These are phyloP conservation scores for Brienomyrus brachyistius DNA, from an alignment of 2,113 vertebrate species.

Conservation along the genomic window DNA sequence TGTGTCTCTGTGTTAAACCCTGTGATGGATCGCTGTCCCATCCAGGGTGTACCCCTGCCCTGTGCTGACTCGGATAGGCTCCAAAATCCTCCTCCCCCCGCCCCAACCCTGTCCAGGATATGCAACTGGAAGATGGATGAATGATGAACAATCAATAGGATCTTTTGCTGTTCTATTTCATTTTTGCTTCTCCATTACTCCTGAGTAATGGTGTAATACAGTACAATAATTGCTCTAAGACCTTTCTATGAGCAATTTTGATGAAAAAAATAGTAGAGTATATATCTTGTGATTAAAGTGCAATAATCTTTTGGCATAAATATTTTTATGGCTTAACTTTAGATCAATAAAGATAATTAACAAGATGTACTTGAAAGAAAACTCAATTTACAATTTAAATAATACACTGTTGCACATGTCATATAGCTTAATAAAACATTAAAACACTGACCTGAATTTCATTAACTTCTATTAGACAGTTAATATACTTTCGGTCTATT, in stretches of 20 bases:
- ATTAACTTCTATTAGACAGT: background rate
- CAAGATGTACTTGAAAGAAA: background rate
- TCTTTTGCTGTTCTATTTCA: background rate
- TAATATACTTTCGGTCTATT: background rate
- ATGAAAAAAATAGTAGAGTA: background rate
- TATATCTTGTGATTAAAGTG: background rate
- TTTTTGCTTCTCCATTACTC: background rate
- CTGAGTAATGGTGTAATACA: background rate
- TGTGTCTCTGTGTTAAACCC: background rate
- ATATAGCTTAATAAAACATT: constrained; percentile 7
- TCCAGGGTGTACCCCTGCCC: background rate
- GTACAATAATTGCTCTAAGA: background rate
- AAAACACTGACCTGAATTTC: background rate
- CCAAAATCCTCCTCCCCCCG: background rate
- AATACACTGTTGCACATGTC: background rate
- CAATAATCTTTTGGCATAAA: background rate
- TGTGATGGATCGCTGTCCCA: background rate
- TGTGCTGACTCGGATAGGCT: background rate
- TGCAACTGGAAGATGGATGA: background rate
- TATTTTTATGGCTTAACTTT: background rate
- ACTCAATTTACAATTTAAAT: constrained; percentile 7
- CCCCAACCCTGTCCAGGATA: background rate
- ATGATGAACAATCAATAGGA: background rate
- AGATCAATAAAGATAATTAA: constrained; percentile 6
- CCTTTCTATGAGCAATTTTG: background rate